These are phyloP conservation scores for Chionodraco myersi DNA, from an alignment of 2,113 vertebrate species.

Conservation along the genomic window DNA sequence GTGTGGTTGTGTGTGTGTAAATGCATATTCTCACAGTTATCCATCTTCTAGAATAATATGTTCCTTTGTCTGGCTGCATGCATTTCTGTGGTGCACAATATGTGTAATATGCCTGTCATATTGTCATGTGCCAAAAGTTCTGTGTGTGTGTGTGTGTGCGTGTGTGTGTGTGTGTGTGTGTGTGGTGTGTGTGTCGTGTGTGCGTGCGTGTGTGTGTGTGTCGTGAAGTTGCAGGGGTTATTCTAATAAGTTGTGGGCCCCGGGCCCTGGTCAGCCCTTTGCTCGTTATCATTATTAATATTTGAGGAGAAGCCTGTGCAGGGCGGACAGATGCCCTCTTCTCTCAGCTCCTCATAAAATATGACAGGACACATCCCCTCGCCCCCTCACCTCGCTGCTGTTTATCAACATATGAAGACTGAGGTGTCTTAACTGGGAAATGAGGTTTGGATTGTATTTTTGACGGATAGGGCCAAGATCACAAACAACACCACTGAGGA, in stretches of 20 bases:
- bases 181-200: constrained; percentile 17
- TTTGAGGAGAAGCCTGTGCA: constrained; percentile 75
- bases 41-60: constrained; percentile 69
- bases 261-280: constrained; percentile 73
- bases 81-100: constrained; percentile 60
- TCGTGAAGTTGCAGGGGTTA: constrained; percentile 64
- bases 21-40: constrained; percentile 57
- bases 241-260: constrained; percentile 76
- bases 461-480: constrained; percentile 17
- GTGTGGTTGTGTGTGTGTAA: constrained; percentile 33
- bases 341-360: constrained; percentile 70
- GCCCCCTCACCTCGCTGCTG: background rate
- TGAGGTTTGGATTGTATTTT: constrained; percentile 15
- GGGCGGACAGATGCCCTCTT: constrained; percentile 69
- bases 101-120: constrained; percentile 70
- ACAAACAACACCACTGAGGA: background rate
- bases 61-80: constrained; percentile 62
- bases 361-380: constrained; percentile 66
- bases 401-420: constrained; percentile 54
- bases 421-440: constrained; percentile 26
- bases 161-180: background rate
- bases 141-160: constrained; percentile 31
- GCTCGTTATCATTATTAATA: constrained; percentile 81
- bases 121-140: constrained; percentile 57
- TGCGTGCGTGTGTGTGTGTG: constrained; percentile 20